These are phyloP conservation scores for Spilosoma lubricipeda DNA, from an alignment of 2,888 invertebrate genomes.

Conservation along the genomic window DNA sequence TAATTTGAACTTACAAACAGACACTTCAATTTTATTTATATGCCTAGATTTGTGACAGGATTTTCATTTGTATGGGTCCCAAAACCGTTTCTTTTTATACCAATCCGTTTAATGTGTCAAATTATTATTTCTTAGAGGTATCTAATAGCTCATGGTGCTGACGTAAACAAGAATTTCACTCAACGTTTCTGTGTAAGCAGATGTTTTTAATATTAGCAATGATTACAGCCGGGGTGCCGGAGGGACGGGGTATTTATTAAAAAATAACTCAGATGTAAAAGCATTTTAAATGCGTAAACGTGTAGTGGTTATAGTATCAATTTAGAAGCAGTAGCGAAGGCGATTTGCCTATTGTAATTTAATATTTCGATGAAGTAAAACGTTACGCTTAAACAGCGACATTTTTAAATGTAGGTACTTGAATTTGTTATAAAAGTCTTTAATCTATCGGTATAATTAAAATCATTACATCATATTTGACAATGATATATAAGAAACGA, in stretches of 20 bases:
- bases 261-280: constrained; percentile 67
- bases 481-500: too few species aligned
- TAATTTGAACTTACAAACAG: too few species aligned
- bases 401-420: too few species aligned
- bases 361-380: neutral
- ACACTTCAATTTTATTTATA: too few species aligned
- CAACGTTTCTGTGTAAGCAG: constrained; percentile 26
- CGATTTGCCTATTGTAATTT: neutral
- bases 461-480: too few species aligned
- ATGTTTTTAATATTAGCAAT: constrained; percentile 67
- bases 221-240: constrained; percentile 50
- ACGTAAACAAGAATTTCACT: constrained; percentile 20
- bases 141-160: neutral
- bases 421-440: neutral
- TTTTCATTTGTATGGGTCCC: too few species aligned
- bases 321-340: constrained; percentile 14
- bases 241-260: constrained; percentile 64
- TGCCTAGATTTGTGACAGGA: too few species aligned
- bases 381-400: neutral
- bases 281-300: constrained; percentile 52
- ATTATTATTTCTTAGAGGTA: neutral
- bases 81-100: too few species aligned
- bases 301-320: constrained; percentile 29
- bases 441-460: neutral
- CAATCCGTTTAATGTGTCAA: too few species aligned